Evolutionary conservation across 2,797 vertebrate genomes (phyloP), one percentile per base, ranked within the genome.

Genomic region (Lacerta viridis): DNA sequence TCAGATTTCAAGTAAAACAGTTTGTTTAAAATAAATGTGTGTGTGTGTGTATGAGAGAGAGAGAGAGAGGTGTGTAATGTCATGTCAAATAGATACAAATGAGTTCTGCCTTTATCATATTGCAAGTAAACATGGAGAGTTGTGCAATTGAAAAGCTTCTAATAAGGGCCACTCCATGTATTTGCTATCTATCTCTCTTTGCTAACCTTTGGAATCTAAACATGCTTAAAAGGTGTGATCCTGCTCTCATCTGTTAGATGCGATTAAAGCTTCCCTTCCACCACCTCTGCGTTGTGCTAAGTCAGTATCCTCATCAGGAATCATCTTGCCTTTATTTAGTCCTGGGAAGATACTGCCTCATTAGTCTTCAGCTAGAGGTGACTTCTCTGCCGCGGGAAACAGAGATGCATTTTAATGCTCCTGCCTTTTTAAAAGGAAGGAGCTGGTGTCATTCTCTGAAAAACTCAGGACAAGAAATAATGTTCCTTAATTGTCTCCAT

Each of bases 291-390:
- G 7, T 29, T 46, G 61, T 1, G 0, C 83, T 89, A 3, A 92
- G 80, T 85, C 93, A 91, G 83, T 88, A 17, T 87, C 91, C 92
- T 88, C 93, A 89, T 88, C 75, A 83, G 94, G 92, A 94, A 89
- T 95, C 94, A 93, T 90, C 95, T 43, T 43, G 89, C 92, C 93
- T 86, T 71, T 93, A 83, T 55, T 94, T 92, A 94, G 93, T 74
- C 95, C 86, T 39, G 41, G 90, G 91, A 93, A 94, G 94, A 93
- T 90, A 93, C 94, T 90, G 85, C 91, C 61, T 95, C 94, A 94
- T 94, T 87, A 93, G 88, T 95, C 94, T 96, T 91, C 90, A 68
- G 72, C 78, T 88, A 88, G 91, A 91, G 89, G 92, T 89, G 93
- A 50, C 93, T 92, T 91, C 8, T 93, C 91, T 91, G 84, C 93